Base-by-base conservation (phyloP, 2,113 vertebrate species). In the Phocoena phocoena region DNA sequence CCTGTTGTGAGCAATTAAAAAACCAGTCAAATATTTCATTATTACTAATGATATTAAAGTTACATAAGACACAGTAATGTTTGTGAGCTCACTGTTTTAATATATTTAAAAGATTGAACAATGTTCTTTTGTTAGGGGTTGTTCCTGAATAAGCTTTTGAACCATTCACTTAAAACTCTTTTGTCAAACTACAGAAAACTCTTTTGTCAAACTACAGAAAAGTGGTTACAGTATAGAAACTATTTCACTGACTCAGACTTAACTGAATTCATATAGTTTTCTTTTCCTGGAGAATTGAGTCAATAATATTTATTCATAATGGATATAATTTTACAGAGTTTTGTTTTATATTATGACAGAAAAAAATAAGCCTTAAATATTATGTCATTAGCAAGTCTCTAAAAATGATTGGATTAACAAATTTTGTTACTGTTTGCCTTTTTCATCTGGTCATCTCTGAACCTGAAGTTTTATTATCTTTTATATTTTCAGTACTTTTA, bases 1-100 rank as follows among this genome's bases (percentile, higher is more conserved):
- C 23, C 28, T 82, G 5, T 62, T 90, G 53, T 93, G 79, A 93
- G n/a, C 63, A 88, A 87, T 88, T 87, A 38, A 82, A 95, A 97
- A 97, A 60, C 13, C 84, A 85, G 74, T 44, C 28, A 94, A 88
- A 77, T 47, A 83, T 68, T 90, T 91, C n/a, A 28, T 70, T 26
- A 71, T 79, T 36, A 55, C 41, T 85, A 60, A 26, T 90, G 53
- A 20, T 26, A 44, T 65, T 86, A 76, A 93, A 88, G 68, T 83
- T 88, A 65, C 8, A 36, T 83, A 79, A 87, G 62, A 58, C 8
- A 71, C 38, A 63, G n/a, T 82, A 83, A 58, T 88, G 12, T 97
- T 91, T 90, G 28, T 87, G 3, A 77, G 58, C 25, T 33, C n/a
- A 62, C 25, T 71, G 21, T 83, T 94, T 88, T 91, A 77, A 94